phyloP scores from a whole-genome alignment of 53 echinoderm and acorn worm genomes.

The Echinometra lucunter region DNA sequence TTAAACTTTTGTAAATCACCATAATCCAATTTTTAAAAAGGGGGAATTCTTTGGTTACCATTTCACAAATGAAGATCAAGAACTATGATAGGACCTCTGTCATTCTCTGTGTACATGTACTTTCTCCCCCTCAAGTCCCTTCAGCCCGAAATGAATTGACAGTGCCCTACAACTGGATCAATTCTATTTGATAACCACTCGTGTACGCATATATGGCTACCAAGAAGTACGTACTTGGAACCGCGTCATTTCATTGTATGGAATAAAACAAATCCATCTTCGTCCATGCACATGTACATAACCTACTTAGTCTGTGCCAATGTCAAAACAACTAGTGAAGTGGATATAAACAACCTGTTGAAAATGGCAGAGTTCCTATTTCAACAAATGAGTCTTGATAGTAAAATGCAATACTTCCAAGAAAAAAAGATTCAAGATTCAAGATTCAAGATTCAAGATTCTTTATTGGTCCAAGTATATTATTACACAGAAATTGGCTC shows the following conservation, averaged over 20 bases:
- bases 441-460: too few relatives aligned
- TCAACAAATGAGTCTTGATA: background rate
- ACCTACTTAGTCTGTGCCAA: background rate
- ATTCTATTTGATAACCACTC: conserved; percentile 9
- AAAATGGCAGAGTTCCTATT: background rate
- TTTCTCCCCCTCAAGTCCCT: background rate
- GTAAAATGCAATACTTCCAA: too few relatives aligned
- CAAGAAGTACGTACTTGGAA: background rate
- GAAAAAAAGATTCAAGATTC: too few relatives aligned
- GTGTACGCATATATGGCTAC: background rate
- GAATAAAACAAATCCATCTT: background rate
- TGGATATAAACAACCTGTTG: background rate
- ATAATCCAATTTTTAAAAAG: background rate
- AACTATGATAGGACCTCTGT: background rate
- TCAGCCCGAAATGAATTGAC: background rate
- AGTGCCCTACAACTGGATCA: background rate
- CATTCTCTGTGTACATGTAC: background rate
- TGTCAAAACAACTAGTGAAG: background rate
- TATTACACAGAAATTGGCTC: too few relatives aligned
- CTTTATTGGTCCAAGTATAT: too few relatives aligned
- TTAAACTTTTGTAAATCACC: background rate
- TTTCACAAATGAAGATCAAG: too few relatives aligned
- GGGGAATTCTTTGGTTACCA: background rate
- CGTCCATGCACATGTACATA: background rate
- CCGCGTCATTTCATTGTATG: background rate